Evolutionary conservation across 2,888 invertebrate species (phyloP), one percentile per base, ranked within the genome.

Genomic region (Psylliodes chrysocephalus): DNA sequence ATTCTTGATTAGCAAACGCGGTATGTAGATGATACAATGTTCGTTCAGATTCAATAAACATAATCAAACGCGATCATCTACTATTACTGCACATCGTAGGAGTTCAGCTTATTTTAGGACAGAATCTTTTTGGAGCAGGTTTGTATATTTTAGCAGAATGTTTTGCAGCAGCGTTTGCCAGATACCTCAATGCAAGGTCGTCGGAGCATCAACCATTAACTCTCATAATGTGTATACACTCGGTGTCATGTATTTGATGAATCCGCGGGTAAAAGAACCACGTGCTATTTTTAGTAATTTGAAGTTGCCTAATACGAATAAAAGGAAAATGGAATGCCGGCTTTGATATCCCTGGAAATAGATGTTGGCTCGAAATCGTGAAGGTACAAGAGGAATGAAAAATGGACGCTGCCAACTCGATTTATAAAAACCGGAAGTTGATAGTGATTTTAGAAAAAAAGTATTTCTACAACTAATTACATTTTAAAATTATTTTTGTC

Each of bases 111-210:
- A 42, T 54, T 42, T 54, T 54, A 42, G 40, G 10, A 18, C 18
- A 10, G 18, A 35, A 18, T 33, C 38, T 35, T 53, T 53, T 53
- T 40, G 40, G 12, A 17, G 10, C 25, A 17, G n/a, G 53, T 53
- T 53, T 53, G 53, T 53, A 40, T 53, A 53, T 28, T 53, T 22
- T 22, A 53, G 40, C 22, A 53, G 51, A 59, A 17, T 49, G 40
- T 40, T 52, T 60, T 59, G 40, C 42, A 38, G 28, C n/a, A 19
- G 40, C 42, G 10, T 28, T 17, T 28, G 40, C 51, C 51, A 59
- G 51, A 59, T 59, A 51, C 59, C 49, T 49, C 60, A 52, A 60
- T 33, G 19, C 60, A 60, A 60, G 60, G 60, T 52, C 52, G 60
- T 15, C 30, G 44, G 19, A 28, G 14, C 42, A 51, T 42, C 42